These are phyloP conservation scores for Drosophila hamatofila DNA, from an alignment of 2,888 invertebrate species.

Conservation along the genomic window DNA sequence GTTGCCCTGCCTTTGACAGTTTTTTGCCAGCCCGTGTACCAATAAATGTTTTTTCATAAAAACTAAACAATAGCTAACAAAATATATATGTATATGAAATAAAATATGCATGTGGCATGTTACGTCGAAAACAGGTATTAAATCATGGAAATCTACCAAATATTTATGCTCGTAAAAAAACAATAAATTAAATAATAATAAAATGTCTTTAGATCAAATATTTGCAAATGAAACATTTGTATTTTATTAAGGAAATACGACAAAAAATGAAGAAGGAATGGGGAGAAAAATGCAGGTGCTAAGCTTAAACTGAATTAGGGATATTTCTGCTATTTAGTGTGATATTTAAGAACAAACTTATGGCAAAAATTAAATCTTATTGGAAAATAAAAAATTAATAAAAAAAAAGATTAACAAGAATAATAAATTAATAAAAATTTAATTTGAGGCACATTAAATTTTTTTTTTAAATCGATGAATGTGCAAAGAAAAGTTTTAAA, in stretches of 20 bases:
- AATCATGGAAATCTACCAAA: slow-evolving; percentile 49
- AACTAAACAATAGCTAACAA: slow-evolving; percentile 52
- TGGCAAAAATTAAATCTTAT: too few species aligned
- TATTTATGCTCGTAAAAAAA: slow-evolving; percentile 26
- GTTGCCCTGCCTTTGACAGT: slow-evolving; percentile 70
- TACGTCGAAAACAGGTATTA: slow-evolving; percentile 38
- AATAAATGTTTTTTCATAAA: slow-evolving; percentile 66
- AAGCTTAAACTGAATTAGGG: not conserved
- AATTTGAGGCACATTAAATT: too few species aligned
- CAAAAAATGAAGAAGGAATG: not conserved
- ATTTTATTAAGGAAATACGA: slow-evolving; percentile 13
- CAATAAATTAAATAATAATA: slow-evolving; percentile 31
- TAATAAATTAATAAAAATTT: too few species aligned
- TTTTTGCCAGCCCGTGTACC: slow-evolving; percentile 49
- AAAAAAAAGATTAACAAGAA: too few species aligned
- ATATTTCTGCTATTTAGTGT: not conserved
- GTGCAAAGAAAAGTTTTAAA: too few species aligned
- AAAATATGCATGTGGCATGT: slow-evolving; percentile 6
- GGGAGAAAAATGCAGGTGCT: not conserved
- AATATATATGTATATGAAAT: slow-evolving; percentile 15
- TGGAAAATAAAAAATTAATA: too few species aligned
- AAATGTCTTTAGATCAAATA: slow-evolving; percentile 8
- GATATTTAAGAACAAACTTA: not conserved
- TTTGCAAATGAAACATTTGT: slow-evolving; percentile 22
- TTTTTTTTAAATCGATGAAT: too few species aligned